Conservation (phyloP, 1,140 invertebrate species). For the Penaeus vannamei region DNA sequence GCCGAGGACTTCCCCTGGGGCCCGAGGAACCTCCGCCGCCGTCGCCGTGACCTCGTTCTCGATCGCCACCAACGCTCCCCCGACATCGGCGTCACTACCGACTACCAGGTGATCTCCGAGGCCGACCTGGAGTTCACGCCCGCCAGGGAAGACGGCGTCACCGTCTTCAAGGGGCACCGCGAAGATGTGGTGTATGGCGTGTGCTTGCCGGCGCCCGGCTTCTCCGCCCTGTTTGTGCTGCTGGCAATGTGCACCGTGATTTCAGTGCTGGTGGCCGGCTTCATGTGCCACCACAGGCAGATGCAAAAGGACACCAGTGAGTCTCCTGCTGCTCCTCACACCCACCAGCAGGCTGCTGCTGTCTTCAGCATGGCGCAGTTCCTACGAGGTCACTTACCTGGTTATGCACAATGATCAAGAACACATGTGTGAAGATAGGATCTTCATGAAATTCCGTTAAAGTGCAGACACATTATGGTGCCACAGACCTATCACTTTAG, state of each 20-base stretch:
- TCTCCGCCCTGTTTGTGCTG: constrained; percentile 88
- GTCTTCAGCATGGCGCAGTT: constrained; percentile 67
- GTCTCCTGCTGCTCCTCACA: constrained; percentile 63
- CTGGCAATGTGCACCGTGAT: constrained; percentile 88
- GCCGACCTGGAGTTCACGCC: constrained; percentile 92
- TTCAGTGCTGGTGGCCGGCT: constrained; percentile 71
- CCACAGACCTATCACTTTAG: too few relatives aligned
- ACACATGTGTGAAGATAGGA: too few relatives aligned
- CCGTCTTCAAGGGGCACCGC: constrained; percentile 87
- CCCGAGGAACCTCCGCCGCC: constrained; percentile 68
- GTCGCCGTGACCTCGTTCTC: constrained; percentile 79
- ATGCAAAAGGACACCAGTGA: constrained; percentile 68
- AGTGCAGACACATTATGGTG: too few relatives aligned
- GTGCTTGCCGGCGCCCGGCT: constrained; percentile 89
- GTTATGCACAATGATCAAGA: constrained; percentile 43
- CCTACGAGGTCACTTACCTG: constrained; percentile 60
- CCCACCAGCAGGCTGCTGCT: constrained; percentile 44
- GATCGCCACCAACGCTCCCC: constrained; percentile 82
- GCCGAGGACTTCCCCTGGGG: constrained; percentile 66
- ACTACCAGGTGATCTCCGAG: constrained; percentile 93
- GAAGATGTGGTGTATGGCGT: constrained; percentile 90
- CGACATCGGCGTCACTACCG: constrained; percentile 87
- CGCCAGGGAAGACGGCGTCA: constrained; percentile 75
- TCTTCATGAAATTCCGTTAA: too few relatives aligned
- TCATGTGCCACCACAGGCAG: constrained; percentile 70